phyloP scores from a whole-genome alignment of 2,888 invertebrate species.

The Prosopocoilus inquinatus region DNA sequence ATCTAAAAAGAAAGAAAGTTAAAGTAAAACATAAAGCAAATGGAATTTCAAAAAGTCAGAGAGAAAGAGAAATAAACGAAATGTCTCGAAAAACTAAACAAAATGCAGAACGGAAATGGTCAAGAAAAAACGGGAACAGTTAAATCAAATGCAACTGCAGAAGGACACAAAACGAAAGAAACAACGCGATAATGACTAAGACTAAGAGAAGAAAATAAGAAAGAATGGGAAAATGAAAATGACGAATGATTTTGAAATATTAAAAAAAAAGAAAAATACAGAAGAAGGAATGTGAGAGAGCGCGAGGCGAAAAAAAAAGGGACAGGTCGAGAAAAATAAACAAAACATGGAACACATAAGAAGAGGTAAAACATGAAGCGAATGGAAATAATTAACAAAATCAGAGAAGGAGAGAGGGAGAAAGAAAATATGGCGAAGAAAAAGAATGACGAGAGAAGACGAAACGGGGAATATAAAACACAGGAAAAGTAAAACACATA shows the following conservation, averaged over 20 bases:
- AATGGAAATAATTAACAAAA: constrained; percentile 1
- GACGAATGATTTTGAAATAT: constrained; percentile 6
- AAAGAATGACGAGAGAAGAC: too few relatives aligned
- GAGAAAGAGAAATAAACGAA: too few relatives aligned
- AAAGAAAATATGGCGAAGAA: neutral
- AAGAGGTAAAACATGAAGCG: neutral
- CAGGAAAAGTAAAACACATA: too few relatives aligned
- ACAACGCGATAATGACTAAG: too few relatives aligned
- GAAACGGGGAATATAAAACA: neutral
- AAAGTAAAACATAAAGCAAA: neutral
- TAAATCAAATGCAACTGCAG: too few relatives aligned
- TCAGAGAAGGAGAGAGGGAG: constrained; percentile 3
- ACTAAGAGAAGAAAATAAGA: too few relatives aligned
- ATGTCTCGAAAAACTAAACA: too few relatives aligned
- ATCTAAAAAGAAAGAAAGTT: neutral
- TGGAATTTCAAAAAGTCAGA: too few relatives aligned
- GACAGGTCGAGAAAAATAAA: neutral
- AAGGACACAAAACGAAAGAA: too few relatives aligned
- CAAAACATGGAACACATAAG: neutral
- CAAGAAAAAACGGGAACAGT: too few relatives aligned
- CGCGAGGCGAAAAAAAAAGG: neutral
- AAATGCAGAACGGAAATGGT: too few relatives aligned
- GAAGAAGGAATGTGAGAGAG: constrained; percentile 1
- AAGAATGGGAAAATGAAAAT: constrained; percentile 25
- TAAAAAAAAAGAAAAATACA: neutral